Evolutionary conservation across 1,140 invertebrate genomes (phyloP), one percentile per base, ranked within the genome.

Genomic region (Homalodisca vitripennis): DNA sequence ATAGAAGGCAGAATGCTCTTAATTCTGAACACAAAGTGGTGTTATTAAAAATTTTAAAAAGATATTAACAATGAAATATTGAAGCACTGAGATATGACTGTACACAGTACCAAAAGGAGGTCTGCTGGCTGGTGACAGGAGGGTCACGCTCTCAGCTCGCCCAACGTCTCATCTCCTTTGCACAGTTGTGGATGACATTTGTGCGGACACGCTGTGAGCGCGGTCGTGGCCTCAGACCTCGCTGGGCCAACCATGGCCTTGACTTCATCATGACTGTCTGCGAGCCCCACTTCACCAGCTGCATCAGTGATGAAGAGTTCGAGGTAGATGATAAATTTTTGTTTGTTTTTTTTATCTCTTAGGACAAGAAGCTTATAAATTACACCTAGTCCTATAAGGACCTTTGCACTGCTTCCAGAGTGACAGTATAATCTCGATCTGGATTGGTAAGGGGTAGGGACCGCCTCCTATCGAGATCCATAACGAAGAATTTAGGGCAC

Each of bases 121-220:
- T 93, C 62, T 87, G 86, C 53, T 84, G 88, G 22, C 78, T 93
- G 10, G 82, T 87, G 20, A 79, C 81, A 0, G 79, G 80, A 1
- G 81, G 85, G 14, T 79, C 81, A 30, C 77, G 77, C 65, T 75
- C 71, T 46, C 73, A 72, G 67, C 78, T 78, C 69, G 79, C 83
- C 1, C 74, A 76, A 30, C 81, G 82, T 51, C 83, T 94, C 55
- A 86, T 94, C 0, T 79, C 84, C 57, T 94, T 95, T 80, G 91
- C 93, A 1, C 83, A 87, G 69, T 84, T 91, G 73, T 97, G 94
- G 94, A 95, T 95, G 90, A 82, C 84, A 46, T 96, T 95, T 79
- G 92, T 93, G 0, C 85, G 86, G 70, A 86, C 88, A 71, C 84
- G 89, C 30, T 96, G 92, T 77, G 93, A 95, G 77, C 81, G 88